Conservation (phyloP, 2,797 vertebrate species). For the Premnoplex brunnescens region DNA sequence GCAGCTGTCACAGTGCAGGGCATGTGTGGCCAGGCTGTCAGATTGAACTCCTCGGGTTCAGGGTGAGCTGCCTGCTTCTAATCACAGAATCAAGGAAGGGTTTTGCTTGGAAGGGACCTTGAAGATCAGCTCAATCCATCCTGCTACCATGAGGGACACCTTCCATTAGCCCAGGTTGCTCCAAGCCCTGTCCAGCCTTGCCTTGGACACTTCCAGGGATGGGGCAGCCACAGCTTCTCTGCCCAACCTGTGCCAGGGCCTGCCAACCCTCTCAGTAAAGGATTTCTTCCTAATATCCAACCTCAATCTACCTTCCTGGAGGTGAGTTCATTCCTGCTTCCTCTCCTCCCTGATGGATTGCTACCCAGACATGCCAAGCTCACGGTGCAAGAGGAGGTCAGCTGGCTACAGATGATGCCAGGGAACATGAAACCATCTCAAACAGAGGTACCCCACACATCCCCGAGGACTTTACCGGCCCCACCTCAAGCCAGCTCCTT, state of each 20-base stretch:
- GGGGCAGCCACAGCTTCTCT: neutral
- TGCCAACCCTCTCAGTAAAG: neutral
- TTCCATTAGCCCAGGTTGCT: accelerated
- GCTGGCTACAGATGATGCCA: neutral
- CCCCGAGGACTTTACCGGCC: neutral
- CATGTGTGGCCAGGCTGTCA: neutral
- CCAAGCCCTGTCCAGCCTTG: accelerated
- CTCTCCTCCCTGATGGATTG: neutral
- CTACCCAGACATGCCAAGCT: neutral
- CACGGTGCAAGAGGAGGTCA: neutral
- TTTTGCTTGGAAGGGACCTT: neutral
- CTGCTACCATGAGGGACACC: neutral
- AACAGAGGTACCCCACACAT: neutral
- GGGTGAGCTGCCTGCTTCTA: neutral
- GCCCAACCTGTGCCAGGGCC: neutral
- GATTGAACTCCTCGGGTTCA: neutral
- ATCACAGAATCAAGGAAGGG: neutral
- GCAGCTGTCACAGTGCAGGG: neutral
- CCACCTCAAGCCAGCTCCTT: neutral
- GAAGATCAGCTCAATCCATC: accelerated
- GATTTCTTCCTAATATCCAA: neutral
- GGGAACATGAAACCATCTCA: neutral
- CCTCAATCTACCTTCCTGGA: neutral
- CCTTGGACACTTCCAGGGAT: neutral
- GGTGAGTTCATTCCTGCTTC: neutral